Evolutionary conservation across 2,797 vertebrate genomes (phyloP).

Genomic region (Acanthurus lineatus): DNA sequence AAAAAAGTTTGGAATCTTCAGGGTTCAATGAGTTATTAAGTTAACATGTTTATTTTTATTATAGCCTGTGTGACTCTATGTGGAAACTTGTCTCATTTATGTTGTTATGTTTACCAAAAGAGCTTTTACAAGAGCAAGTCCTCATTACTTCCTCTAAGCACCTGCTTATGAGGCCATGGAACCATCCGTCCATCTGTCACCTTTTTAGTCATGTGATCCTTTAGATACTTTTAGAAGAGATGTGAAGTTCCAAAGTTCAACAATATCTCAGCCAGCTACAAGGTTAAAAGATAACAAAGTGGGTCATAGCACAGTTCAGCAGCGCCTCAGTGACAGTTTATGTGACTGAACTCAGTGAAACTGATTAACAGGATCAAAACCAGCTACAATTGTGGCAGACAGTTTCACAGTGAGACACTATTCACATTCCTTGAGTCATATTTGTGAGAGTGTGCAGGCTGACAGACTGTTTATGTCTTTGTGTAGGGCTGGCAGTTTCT

Average conservation of each 20-base stretch:
- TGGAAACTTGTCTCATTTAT: not conserved
- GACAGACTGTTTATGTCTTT: constrained; percentile 42
- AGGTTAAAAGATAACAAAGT: not conserved
- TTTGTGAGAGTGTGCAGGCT: not conserved
- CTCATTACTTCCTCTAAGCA: not conserved
- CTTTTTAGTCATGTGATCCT: constrained; percentile 16
- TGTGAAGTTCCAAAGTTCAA: not conserved
- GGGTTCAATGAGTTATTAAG: not conserved
- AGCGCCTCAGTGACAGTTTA: not conserved
- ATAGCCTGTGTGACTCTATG: not conserved
- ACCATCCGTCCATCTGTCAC: not conserved
- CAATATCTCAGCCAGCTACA: not conserved
- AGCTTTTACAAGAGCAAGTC: not conserved
- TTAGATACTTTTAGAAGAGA: not conserved
- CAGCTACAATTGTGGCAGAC: not conserved
- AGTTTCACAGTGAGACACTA: not conserved
- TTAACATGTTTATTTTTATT: not conserved
- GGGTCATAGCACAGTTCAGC: not conserved
- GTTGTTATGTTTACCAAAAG: not conserved
- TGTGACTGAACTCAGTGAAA: not conserved
- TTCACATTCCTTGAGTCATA: not conserved
- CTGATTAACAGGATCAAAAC: constrained; percentile 1
- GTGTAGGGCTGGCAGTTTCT: constrained; percentile 96
- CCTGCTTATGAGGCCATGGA: not conserved
- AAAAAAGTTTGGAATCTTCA: not conserved